phyloP scores from a whole-genome alignment of 2,113 vertebrate species.

The Hyperoodon ampullatus region DNA sequence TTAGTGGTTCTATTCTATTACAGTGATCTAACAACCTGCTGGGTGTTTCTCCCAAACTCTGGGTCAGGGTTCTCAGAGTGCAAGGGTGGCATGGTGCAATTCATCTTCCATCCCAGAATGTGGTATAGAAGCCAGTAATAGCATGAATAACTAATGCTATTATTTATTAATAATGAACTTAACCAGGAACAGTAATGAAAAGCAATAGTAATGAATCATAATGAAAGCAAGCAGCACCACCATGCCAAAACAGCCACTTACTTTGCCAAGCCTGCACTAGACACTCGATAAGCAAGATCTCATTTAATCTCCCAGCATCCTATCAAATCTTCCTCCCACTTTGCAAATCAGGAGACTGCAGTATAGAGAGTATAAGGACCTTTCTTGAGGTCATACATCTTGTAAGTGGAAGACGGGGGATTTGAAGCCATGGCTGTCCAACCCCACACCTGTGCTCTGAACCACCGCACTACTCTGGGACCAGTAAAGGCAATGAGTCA shows the following conservation, averaged over 20 bases:
- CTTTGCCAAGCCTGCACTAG: not conserved
- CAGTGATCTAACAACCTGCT: not conserved
- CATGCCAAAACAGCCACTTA: not conserved
- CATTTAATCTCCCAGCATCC: not conserved
- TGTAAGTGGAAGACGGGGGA: not conserved
- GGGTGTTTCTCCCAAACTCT: not conserved
- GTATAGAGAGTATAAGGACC: not conserved
- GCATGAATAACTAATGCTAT: not conserved
- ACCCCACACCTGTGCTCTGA: not conserved
- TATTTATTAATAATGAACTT: not conserved
- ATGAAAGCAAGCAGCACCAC: too few relatives aligned
- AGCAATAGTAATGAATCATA: not conserved
- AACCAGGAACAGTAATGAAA: not conserved
- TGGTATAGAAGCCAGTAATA: not conserved
- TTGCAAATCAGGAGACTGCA: not conserved
- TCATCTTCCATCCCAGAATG: not conserved
- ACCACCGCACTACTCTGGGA: not conserved
- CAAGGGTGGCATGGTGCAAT: not conserved
- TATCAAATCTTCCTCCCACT: not conserved
- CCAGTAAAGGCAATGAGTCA: not conserved
- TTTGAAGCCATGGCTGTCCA: not conserved
- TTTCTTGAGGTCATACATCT: not conserved
- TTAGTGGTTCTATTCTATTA: not conserved
- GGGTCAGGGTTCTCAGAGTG: not conserved
- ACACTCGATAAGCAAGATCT: not conserved